These are phyloP conservation scores for Drosophila macrospina DNA, from an alignment of 2,888 invertebrate genomes.

Conservation along the genomic window DNA sequence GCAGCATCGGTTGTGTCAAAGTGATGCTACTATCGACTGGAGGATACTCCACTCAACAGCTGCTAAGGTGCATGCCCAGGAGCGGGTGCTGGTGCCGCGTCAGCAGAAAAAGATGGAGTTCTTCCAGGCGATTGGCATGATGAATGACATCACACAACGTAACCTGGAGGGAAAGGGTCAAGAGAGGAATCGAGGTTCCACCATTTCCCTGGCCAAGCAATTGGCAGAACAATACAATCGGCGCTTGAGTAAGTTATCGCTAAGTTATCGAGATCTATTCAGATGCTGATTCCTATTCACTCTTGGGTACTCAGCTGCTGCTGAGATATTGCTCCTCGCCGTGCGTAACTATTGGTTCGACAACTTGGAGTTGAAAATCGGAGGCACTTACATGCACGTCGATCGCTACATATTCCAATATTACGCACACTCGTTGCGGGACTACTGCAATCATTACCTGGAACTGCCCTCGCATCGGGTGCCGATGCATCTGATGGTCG, in stretches of 20 bases:
- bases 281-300: background rate
- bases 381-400: constrained; percentile 11
- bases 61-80: constrained; percentile 6
- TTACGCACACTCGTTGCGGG: background rate
- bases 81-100: background rate
- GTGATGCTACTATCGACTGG: background rate
- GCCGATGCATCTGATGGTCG: background rate
- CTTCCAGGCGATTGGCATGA: background rate
- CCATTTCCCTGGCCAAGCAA: constrained; percentile 17
- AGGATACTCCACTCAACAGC: constrained; percentile 3
- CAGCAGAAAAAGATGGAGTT: background rate
- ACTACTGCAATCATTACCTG: background rate
- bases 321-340: background rate
- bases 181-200: background rate
- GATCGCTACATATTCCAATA: constrained; percentile 39
- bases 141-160: background rate
- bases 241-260: background rate
- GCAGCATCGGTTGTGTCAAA: background rate
- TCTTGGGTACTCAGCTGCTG: constrained; percentile 3
- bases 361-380: constrained; percentile 44
- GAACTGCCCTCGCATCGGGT: constrained; percentile 38
- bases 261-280: no score
- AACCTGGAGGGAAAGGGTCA: background rate
- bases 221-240: background rate
- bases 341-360: constrained; percentile 28